Evolutionary conservation across 2,888 invertebrate genomes (phyloP).

Genomic region (Ectobius pallidus): DNA sequence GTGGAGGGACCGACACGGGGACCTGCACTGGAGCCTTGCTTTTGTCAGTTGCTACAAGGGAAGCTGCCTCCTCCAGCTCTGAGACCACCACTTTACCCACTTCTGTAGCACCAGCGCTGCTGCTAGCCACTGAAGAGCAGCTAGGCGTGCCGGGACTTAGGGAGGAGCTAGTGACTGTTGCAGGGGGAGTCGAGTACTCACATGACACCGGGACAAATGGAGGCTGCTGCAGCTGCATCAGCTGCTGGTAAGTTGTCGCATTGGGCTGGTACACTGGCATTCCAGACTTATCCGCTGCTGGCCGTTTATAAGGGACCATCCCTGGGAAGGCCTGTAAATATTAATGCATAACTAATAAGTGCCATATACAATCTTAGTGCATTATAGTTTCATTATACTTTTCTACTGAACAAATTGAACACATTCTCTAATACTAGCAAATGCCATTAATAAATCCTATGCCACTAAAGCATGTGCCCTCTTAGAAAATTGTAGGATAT

Average conservation of each 20-base stretch:
- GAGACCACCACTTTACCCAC: conserved; percentile 24
- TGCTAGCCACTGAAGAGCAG: conserved; percentile 51
- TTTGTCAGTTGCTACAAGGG: conserved; percentile 22
- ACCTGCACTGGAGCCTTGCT: neutral
- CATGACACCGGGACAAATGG: conserved; percentile 97
- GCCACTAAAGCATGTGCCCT: too few species aligned
- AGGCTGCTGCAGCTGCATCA: conserved; percentile 87
- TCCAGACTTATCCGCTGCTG: conserved; percentile 95
- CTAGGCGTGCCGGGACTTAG: conserved; percentile 57
- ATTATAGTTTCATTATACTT: too few species aligned
- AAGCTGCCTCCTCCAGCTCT: conserved; percentile 17
- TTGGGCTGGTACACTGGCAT: conserved; percentile 93
- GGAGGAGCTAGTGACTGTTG: conserved; percentile 52
- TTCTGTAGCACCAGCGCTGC: conserved; percentile 49
- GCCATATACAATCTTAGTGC: too few species aligned
- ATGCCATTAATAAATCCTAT: too few species aligned
- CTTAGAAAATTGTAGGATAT: too few species aligned
- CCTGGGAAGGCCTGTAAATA: conserved; percentile 84
- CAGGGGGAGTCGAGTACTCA: conserved; percentile 82
- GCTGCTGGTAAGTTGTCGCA: conserved; percentile 91
- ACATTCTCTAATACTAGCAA: too few species aligned
- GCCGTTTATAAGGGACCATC: conserved; percentile 95
- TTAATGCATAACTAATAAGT: too few species aligned
- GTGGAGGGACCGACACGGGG: conserved; percentile 44
- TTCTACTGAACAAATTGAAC: too few species aligned